Base-by-base conservation (phyloP, 2,113 vertebrate species). In the Phaethon lepturus region DNA sequence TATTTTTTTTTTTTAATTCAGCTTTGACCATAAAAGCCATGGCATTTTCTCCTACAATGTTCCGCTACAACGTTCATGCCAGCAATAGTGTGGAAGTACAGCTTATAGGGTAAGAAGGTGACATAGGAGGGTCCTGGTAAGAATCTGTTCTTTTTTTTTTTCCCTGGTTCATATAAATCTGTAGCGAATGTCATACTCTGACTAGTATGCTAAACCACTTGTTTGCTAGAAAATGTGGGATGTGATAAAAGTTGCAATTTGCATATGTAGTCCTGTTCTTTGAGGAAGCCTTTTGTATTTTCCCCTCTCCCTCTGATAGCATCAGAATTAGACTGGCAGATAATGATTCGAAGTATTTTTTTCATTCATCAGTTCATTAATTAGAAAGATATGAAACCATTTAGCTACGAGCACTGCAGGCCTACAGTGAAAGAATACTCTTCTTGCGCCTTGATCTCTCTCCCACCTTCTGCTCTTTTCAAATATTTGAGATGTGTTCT, bases 151-250 rank as follows among this genome's bases (percentile, higher is more conserved):
- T 49, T 28, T 26, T 33, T 26, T 44, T 40, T 11, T 7, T 29
- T 10, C 14, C 35, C 49, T 13, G 24, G 40, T 69, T 92, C 40
- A 10, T 28, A 47, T 10, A 33, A 68, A 69, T 40, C 58, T 83
- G 33, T 38, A 56, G 49, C 3, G 2, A 75, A 84, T 72, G 44
- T 53, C 91, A 91, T 28, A 17, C 45, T 79, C 77, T 69, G 35
- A 52, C 58, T 90, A 31, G 86, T 35, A 26, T 50, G 56, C 72
- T 66, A 62, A 95, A 71, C 33, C 45, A 58, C 45, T 92, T 74
- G 33, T 69, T 95, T 95, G 82, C 72, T 75, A 78, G 75, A 96
- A 88, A 94, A 94, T 69, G 74, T 81, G 64, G 77, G 81, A 91
- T 89, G 88, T 73, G 91, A 64, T 24, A 38, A 31, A 90, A 90